These are phyloP conservation scores for Mohoua ochrocephala DNA, from an alignment of 2,113 vertebrate genomes.

Conservation along the genomic window DNA sequence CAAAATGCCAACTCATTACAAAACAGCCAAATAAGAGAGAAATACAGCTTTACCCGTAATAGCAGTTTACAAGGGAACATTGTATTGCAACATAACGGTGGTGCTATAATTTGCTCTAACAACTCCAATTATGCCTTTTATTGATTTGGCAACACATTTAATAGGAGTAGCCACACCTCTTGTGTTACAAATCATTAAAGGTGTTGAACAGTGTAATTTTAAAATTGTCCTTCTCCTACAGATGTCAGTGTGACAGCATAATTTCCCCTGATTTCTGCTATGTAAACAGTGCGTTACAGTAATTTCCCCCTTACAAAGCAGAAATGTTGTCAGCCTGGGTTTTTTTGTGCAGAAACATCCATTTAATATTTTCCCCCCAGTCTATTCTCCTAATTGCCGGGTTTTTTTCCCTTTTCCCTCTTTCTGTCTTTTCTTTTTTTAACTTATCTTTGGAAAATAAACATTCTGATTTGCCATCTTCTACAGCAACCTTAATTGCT, in stretches of 20 bases:
- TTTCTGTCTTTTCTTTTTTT: not conserved
- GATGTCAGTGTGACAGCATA: conserved; percentile 96
- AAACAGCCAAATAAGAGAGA: conserved; percentile 86
- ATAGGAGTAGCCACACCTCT: conserved; percentile 98
- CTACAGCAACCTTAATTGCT: conserved; percentile 70
- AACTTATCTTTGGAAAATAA: conserved; percentile 20
- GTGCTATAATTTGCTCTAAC: conserved; percentile 99
- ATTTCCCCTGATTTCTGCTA: conserved; percentile 90
- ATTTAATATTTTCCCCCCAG: conserved; percentile 65
- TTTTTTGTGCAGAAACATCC: conserved; percentile 64
- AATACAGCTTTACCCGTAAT: conserved; percentile 88
- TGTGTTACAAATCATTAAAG: conserved; percentile 97
- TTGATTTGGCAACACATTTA: conserved; percentile 99
- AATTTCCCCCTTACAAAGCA: conserved; percentile 83
- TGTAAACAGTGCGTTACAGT: conserved; percentile 89
- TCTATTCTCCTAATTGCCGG: conserved; percentile 79
- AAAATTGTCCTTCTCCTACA: conserved; percentile 90
- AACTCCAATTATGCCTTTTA: conserved; percentile 99
- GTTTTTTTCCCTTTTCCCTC: not conserved
- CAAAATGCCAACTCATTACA: conserved; percentile 94
- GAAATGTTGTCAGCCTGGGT: conserved; percentile 58
- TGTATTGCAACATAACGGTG: conserved; percentile 95
- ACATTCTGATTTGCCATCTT: conserved; percentile 41
- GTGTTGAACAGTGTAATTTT: conserved; percentile 97
- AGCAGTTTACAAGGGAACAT: conserved; percentile 96